Conservation (phyloP, 2,113 vertebrate genomes). For the Plestiodon gilberti region DNA sequence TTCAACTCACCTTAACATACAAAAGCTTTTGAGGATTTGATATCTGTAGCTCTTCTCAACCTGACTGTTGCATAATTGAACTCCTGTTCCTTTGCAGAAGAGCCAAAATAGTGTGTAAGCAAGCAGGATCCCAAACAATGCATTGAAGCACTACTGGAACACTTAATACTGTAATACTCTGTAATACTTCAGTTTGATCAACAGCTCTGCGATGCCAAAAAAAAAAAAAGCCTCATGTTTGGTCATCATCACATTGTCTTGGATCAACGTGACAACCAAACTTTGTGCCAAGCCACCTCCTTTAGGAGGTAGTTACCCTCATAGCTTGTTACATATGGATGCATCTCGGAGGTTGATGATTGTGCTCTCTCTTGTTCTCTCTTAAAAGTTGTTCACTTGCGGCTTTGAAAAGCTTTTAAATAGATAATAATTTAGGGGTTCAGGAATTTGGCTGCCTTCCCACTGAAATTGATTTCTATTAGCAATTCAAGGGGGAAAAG, state of each 20-base stretch:
- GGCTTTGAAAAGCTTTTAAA: constrained; percentile 56
- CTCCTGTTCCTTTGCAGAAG: background rate
- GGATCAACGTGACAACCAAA: background rate
- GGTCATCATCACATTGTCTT: background rate
- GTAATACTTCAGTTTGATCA: background rate
- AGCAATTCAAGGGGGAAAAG: constrained; percentile 45
- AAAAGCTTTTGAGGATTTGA: background rate
- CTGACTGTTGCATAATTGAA: background rate
- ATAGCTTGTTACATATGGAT: constrained; percentile 47
- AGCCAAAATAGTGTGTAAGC: background rate
- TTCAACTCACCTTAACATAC: too few species aligned
- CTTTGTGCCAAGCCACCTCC: constrained; percentile 1
- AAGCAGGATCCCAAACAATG: background rate
- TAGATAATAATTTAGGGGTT: constrained; percentile 53
- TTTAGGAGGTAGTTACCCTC: constrained; percentile 50
- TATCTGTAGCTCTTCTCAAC: background rate
- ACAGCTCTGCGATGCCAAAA: background rate
- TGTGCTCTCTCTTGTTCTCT: constrained; percentile 34
- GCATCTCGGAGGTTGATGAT: constrained; percentile 33
- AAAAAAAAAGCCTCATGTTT: background rate
- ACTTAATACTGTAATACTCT: too few species aligned
- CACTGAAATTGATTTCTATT: constrained; percentile 45
- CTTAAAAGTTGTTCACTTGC: constrained; percentile 34
- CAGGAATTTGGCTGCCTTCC: constrained; percentile 55
- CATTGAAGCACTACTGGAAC: background rate